These are phyloP conservation scores for Nasonia oneida DNA, from an alignment of 2,888 invertebrate species.

Conservation along the genomic window DNA sequence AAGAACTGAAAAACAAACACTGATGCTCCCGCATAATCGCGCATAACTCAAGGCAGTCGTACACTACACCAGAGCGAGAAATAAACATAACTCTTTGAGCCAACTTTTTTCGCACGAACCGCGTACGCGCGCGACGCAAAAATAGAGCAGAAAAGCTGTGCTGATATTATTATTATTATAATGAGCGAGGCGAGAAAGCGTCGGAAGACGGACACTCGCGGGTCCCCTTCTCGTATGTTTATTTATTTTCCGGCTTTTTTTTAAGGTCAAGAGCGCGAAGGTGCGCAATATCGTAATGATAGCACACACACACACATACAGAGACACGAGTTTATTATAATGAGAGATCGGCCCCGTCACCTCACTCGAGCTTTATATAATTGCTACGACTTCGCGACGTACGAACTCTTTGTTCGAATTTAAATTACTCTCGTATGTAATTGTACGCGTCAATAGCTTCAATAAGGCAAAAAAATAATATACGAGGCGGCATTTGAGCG, in stretches of 20 bases:
- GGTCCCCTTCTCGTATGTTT: neutral
- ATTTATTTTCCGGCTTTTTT: slow-evolving; percentile 7
- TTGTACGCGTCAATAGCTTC: neutral
- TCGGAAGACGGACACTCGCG: neutral
- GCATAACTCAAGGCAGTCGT: neutral
- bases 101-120: neutral
- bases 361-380: slow-evolving; percentile 22
- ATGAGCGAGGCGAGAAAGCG: slow-evolving; percentile 28
- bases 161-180: slow-evolving; percentile 32
- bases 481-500: neutral
- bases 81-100: neutral
- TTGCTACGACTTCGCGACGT: neutral
- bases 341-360: slow-evolving; percentile 17
- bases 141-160: neutral
- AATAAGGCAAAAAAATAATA: neutral
- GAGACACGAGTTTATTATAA: neutral
- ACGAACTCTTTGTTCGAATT: neutral
- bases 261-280: slow-evolving; percentile 35
- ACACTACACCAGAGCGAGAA: neutral
- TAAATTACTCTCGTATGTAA: neutral
- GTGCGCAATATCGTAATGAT: neutral
- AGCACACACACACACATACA: neutral
- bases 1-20: neutral
- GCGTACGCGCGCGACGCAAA: neutral
- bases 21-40: neutral